A percentile compares a stretch with the other conserved stretches of the same genome.
These are phyloP conservation scores for Ataeniobius toweri DNA, from an alignment of 2,797 vertebrate genomes.

Conservation along the genomic window DNA sequence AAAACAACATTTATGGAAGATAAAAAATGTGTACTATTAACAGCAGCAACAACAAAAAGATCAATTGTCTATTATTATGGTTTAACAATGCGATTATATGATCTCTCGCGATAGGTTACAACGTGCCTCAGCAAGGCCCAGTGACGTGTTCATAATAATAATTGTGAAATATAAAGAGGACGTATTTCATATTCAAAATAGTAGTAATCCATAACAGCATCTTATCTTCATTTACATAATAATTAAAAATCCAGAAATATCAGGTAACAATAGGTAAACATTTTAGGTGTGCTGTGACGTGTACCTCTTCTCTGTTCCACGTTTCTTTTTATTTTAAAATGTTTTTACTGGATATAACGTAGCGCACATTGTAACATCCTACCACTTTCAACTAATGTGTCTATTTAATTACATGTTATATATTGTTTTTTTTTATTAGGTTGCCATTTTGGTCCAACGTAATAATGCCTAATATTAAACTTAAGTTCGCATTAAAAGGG, in stretches of 20 bases:
- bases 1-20: background rate
- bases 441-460: background rate
- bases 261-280: background rate
- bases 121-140: background rate
- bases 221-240: background rate
- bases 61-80: background rate
- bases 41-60: background rate
- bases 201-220: background rate
- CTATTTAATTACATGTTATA: background rate
- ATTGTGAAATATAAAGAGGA: background rate
- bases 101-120: constrained; percentile 3
- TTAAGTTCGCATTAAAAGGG: background rate
- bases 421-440: background rate
- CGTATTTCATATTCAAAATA: background rate
- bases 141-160: background rate
- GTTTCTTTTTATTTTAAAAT: background rate
- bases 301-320: background rate
- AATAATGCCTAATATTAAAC: background rate
- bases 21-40: background rate
- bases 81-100: background rate
- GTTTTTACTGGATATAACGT: background rate
- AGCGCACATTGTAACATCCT: background rate
- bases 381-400: background rate
- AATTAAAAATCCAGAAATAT: background rate
- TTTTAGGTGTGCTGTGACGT: background rate